Evolutionary conservation across 2,797 vertebrate species (phyloP), one percentile per base, ranked within the genome.

Genomic region (Rhadinocentrus ornatus): DNA sequence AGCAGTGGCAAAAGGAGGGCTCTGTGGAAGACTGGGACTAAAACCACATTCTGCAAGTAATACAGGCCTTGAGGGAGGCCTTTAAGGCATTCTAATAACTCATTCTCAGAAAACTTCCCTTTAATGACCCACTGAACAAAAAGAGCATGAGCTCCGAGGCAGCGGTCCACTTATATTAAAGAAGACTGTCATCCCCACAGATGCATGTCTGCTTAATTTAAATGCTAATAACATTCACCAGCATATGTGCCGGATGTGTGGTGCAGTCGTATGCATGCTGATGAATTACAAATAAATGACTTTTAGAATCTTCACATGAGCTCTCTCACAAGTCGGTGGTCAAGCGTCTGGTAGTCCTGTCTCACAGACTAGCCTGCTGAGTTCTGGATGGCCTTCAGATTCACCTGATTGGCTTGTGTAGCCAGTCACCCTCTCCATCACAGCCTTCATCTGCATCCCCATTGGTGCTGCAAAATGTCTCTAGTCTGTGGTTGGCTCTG

Each of bases 321-420:
- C 57, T 78, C 69, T 74, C 72, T 82, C 69, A 61, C 73, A 55
- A 80, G 59, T 80, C 87, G 77, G 79, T 74, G 86, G 91, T 86
- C 87, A 89, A 85, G 27, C 82, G 86, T 91, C 86, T 92, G 90
- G 86, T 85, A 84, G 82, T 75, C 63, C 32, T n/a, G 70, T 41
- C 69, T 83, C 82, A 66, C 88, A 93, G 88, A 91, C 88, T 85
- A 88, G 75, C 91, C 88, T 72, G 87, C 91, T 87, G 90, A 84
- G 86, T 70, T 70, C 78, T 87, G 88, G 84, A 88, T 71, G 69
- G 57, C 66, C 79, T 75, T 87, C 85, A 86, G 76, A 86, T 84
- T 62, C 10, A 73, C 66, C 83, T 46, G 82, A 92, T 89, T 90
- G 91, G 93, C 67, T 86, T 2, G 34, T 73, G 81, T 10, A 22